Percentiles rank a stretch among this genome's conserved stretches.
phyloP scores from a whole-genome alignment of 1,140 invertebrate species.

The Drosophila sp. region DNA sequence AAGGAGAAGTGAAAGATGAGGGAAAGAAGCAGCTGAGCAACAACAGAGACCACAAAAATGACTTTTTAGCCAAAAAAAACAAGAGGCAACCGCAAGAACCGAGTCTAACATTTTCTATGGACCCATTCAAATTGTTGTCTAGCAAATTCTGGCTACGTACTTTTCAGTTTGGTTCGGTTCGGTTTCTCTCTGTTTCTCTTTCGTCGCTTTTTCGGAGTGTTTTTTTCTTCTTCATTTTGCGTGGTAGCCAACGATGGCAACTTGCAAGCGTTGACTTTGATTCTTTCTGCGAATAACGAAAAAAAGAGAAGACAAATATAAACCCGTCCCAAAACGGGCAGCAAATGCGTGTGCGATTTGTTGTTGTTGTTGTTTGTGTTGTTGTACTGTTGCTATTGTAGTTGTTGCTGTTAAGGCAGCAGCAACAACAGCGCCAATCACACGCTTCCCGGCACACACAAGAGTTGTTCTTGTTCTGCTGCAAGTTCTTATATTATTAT shows the following conservation, averaged over 20 bases:
- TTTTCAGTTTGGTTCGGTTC: constrained; percentile 19
- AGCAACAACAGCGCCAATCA: constrained; percentile 66
- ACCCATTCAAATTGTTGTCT: constrained; percentile 72
- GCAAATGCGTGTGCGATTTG: constrained; percentile 63
- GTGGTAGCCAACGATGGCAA: constrained; percentile 57
- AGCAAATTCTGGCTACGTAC: constrained; percentile 56
- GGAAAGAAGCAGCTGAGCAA: constrained; percentile 28
- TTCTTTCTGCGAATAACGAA: constrained; percentile 50
- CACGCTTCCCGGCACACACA: constrained; percentile 66
- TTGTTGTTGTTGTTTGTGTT: constrained; percentile 50
- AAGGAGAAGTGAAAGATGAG: background rate
- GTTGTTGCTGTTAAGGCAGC: constrained; percentile 21
- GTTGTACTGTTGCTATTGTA: background rate
- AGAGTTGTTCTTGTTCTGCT: constrained; percentile 73
- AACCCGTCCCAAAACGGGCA: constrained; percentile 42
- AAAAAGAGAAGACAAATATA: constrained; percentile 25
- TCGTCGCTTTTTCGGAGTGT: constrained; percentile 5
- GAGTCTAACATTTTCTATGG: constrained; percentile 41
- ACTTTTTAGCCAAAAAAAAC: constrained; percentile 62
- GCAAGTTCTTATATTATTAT: constrained; percentile 50
- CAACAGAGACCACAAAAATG: constrained; percentile 74
- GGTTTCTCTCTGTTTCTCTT: constrained; percentile 17
- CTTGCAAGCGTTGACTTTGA: constrained; percentile 71
- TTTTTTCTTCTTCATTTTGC: constrained; percentile 43
- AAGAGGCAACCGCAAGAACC: constrained; percentile 43